phyloP scores from a whole-genome alignment of 2,888 invertebrate species.

The Mesopsocus fuscifrons region DNA sequence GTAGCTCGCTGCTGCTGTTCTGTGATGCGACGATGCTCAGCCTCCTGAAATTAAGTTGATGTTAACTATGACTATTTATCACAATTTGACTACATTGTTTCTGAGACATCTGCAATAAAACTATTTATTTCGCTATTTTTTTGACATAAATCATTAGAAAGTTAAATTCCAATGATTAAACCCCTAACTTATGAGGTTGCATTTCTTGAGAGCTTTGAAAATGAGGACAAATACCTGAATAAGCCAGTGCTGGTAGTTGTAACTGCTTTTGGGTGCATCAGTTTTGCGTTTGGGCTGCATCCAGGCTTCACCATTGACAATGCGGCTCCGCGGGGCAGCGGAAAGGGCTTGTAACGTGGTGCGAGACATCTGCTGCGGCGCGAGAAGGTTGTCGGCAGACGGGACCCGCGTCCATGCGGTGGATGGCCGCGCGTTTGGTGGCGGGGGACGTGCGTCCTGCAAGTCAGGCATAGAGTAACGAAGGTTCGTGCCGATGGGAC shows the following conservation, averaged over 20 bases:
- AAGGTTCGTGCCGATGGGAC: conserved; percentile 5
- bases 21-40: conserved; percentile 63
- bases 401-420: conserved; percentile 29
- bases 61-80: conserved; percentile 4
- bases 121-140: no score
- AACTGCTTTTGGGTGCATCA: conserved; percentile 32
- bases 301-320: conserved; percentile 51
- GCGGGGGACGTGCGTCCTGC: conserved; percentile 18
- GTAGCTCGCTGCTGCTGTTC: conserved; percentile 34
- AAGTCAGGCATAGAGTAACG: conserved; percentile 13
- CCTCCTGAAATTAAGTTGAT: conserved; percentile 43
- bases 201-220: no score
- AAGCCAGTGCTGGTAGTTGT: conserved; percentile 78
- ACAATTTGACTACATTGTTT: no score
- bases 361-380: conserved; percentile 43
- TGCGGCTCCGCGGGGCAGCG: conserved; percentile 57
- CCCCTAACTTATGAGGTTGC: no score
- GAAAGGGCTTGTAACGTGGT: conserved; percentile 52
- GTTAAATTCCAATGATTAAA: no score
- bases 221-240: no score
- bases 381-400: conserved; percentile 34
- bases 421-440: conserved; percentile 35
- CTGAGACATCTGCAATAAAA: no score
- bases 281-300: conserved; percentile 41
- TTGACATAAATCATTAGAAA: no score